phyloP scores from a whole-genome alignment of 2,797 vertebrate species.

The Borostomias antarcticus region DNA sequence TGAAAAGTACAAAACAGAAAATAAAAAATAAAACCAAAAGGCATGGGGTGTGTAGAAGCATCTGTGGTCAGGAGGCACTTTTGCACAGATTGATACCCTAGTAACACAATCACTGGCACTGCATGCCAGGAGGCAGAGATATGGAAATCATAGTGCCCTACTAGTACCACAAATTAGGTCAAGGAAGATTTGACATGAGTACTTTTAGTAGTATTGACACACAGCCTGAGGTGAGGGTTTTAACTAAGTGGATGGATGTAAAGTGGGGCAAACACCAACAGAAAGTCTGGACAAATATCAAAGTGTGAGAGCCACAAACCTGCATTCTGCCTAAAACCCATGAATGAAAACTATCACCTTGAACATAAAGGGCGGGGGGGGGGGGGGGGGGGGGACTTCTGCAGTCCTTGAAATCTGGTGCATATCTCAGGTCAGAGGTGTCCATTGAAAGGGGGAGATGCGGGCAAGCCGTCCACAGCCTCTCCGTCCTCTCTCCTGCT shows the following conservation, averaged over 20 bases:
- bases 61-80: conserved; percentile 45
- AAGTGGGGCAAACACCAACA: conserved; percentile 24
- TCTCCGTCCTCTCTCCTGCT: conserved; percentile 2
- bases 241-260: conserved; percentile 31
- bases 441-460: conserved; percentile 17
- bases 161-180: conserved; percentile 1
- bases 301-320: background rate
- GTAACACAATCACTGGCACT: conserved; percentile 39
- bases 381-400: conserved; percentile 4
- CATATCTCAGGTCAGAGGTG: background rate
- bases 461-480: conserved; percentile 4
- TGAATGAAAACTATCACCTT: background rate
- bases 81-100: conserved; percentile 36
- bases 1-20: conserved; percentile 31
- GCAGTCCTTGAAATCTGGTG: conserved; percentile 27
- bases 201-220: conserved; percentile 19
- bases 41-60: conserved; percentile 33
- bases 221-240: conserved; percentile 25
- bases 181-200: conserved; percentile 7
- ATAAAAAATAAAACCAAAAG: conserved; percentile 14
- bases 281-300: background rate
- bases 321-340: conserved; percentile 6
- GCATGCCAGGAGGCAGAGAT: conserved; percentile 17
- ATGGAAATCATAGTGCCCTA: conserved; percentile 1
- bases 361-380: background rate